Conservation (phyloP, 2,113 vertebrate genomes). For the Equus przewalskii region DNA sequence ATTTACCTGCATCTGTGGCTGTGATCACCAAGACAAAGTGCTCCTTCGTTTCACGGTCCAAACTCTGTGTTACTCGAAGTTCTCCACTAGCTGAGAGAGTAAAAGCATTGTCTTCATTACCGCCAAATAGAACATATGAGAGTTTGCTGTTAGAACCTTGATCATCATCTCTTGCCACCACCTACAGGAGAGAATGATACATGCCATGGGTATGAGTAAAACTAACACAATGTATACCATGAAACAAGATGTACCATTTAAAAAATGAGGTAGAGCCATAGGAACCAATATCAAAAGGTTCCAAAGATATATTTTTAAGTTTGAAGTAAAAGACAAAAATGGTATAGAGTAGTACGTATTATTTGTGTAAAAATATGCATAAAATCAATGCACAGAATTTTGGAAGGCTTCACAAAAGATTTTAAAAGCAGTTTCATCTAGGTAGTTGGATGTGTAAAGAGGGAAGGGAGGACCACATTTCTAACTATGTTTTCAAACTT, state of each 20-base stretch:
- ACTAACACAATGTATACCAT: neutral
- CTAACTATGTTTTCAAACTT: neutral
- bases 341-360: neutral
- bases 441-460: neutral
- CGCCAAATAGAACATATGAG: slow-evolving; percentile 91
- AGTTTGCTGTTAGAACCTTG: slow-evolving; percentile 94
- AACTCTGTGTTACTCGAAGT: slow-evolving; percentile 91
- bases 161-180: slow-evolving; percentile 97
- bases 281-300: neutral
- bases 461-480: neutral
- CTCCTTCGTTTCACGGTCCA: slow-evolving; percentile 94
- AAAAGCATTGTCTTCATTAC: slow-evolving; percentile 93
- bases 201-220: rapidly evolving
- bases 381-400: neutral
- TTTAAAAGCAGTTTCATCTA: neutral
- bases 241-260: neutral
- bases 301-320: neutral
- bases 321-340: slow-evolving; percentile 16
- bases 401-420: neutral
- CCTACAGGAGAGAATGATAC: slow-evolving; percentile 85
- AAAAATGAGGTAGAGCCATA: neutral
- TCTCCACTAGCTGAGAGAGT: slow-evolving; percentile 93
- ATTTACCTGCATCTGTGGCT: slow-evolving; percentile 94
- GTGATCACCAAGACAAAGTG: slow-evolving; percentile 92
- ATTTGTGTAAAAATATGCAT: neutral